A percentile compares a stretch with the other conserved stretches of the same genome.
Evolutionary conservation across 2,797 vertebrate species (phyloP).

Genomic region (Pantherophis vulpinus): DNA sequence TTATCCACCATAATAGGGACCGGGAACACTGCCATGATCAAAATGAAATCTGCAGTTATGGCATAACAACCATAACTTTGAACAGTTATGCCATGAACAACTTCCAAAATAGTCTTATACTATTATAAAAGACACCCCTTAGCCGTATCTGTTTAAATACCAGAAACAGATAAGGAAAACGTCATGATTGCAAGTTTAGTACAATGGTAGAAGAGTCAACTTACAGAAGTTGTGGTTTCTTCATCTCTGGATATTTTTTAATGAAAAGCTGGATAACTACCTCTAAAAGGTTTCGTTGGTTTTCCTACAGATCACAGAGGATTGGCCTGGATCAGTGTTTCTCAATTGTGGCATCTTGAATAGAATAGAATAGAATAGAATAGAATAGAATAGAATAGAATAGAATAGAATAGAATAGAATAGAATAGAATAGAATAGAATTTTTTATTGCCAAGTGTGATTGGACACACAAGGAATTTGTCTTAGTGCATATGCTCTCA

Average conservation of each 20-base stretch:
- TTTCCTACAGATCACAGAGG: not conserved
- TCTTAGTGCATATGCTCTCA: too few relatives aligned
- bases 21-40: not conserved
- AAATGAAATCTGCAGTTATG: not conserved
- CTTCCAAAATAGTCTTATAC: not conserved
- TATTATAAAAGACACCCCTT: not conserved
- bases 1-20: not conserved
- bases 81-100: not conserved
- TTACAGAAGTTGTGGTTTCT: not conserved
- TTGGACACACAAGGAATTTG: too few relatives aligned
- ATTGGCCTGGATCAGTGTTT: not conserved
- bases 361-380: too few relatives aligned
- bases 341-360: not conserved
- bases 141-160: not conserved
- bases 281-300: not conserved
- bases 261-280: not conserved
- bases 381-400: too few relatives aligned
- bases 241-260: not conserved
- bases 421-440: too few relatives aligned
- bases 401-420: too few relatives aligned
- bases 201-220: not conserved
- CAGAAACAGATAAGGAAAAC: not conserved
- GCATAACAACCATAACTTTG: not conserved
- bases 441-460: too few relatives aligned
- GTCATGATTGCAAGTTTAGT: not conserved